Evolutionary conservation across 2,888 invertebrate species (phyloP), one percentile per base, ranked within the genome.

Genomic region (Sturmia bella): DNA sequence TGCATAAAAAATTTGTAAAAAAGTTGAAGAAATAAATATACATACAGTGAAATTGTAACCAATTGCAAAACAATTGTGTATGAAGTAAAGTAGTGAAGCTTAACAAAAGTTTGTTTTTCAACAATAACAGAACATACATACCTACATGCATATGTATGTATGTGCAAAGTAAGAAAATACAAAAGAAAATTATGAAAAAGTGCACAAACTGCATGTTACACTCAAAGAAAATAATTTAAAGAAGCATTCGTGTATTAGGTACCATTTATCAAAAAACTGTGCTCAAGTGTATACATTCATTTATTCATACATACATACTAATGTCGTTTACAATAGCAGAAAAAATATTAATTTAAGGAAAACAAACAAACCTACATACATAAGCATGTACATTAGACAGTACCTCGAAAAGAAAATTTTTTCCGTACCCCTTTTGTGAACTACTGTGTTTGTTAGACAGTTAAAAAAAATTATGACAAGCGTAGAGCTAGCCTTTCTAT

Each of bases 41-140:
- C 45, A 50, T 56, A 66, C 45, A 83, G 84, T 81, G 79, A 84
- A 83, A 83, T 83, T 83, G 82, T 84, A 80, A 64, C 56, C 74
- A 81, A 78, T 84, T 84, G 78, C 78, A 82, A 83, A 82, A 83
- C 79, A 83, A 80, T 82, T 76, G 78, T 78, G 76, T 83, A 75
- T 73, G 64, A 69, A 77, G 68, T 52, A 37, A 79, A 79, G 32
- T 41, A 61, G 48, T 56, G 43, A 68, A 76, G 61, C 52, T 78
- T 43, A 76, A 81, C 27, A 43, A 78, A 56, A 27, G 15, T 61
- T 48, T 52, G 37, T 45, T 56, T 52, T 54, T 48, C 24, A 54
- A n/a, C 17, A 61, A 54, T n/a, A n/a, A n/a, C n/a, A n/a, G n/a
- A n/a, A n/a, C n/a, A n/a, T n/a, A n/a, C n/a, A n/a, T n/a, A n/a